Percentiles rank a stretch among this genome's conserved stretches.
These are phyloP conservation scores for Drosophila asahinai DNA, from an alignment of 1,140 invertebrate genomes.

Conservation along the genomic window DNA sequence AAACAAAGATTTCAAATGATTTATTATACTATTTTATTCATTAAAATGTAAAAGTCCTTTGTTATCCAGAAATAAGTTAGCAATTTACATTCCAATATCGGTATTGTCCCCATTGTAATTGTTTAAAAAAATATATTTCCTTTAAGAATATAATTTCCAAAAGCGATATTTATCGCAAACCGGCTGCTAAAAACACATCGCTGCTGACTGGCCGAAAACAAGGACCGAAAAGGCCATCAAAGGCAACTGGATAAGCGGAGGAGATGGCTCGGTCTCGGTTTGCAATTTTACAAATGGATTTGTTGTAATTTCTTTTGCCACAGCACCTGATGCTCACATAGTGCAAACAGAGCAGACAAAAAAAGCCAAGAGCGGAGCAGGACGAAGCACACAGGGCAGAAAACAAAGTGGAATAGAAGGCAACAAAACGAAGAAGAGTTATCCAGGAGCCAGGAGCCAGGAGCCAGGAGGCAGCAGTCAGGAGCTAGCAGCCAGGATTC, in stretches of 20 bases:
- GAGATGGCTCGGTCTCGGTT: conserved; percentile 69
- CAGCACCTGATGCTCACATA: conserved; percentile 78
- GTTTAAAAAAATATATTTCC: background rate
- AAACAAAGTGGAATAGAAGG: conserved; percentile 72
- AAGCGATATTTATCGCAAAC: conserved; percentile 20
- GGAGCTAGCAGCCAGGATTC: conserved; percentile 1
- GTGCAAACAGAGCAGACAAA: conserved; percentile 54
- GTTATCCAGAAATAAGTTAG: no score
- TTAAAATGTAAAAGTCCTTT: no score
- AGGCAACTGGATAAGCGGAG: conserved; percentile 68
- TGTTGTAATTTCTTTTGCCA: conserved; percentile 83
- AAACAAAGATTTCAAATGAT: no score
- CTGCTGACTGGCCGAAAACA: conserved; percentile 22
- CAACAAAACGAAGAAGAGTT: conserved; percentile 48
- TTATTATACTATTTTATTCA: no score
- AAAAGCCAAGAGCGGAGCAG: conserved; percentile 18
- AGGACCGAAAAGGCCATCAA: conserved; percentile 56
- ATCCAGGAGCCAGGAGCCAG: background rate
- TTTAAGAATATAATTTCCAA: background rate
- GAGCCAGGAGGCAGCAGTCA: background rate
- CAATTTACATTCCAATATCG: no score
- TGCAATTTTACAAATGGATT: conserved; percentile 83
- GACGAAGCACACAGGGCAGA: conserved; percentile 30
- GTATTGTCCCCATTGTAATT: background rate
- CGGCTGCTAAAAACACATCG: conserved; percentile 4